A percentile compares a stretch with the other conserved stretches of the same genome.
These are phyloP conservation scores for Eumerus sabulonum DNA, from an alignment of 2,888 invertebrate genomes.

Conservation along the genomic window DNA sequence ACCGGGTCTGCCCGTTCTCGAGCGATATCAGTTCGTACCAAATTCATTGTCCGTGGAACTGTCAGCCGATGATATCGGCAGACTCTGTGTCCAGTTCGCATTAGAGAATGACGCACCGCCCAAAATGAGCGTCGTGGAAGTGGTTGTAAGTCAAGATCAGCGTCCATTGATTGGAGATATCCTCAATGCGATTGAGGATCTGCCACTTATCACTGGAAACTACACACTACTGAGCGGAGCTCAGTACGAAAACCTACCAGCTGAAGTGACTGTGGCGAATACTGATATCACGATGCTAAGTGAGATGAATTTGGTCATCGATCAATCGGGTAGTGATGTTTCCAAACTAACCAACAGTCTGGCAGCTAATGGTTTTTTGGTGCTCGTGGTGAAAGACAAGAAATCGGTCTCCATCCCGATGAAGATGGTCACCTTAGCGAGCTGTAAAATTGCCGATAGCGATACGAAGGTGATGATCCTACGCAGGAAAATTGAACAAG, in stretches of 20 bases:
- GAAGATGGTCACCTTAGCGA: conserved; percentile 16
- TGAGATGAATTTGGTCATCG: conserved; percentile 69
- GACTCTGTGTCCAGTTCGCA: conserved; percentile 83
- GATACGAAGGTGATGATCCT: conserved; percentile 13
- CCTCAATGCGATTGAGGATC: conserved; percentile 81
- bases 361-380: conserved; percentile 17
- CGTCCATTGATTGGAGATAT: conserved; percentile 80
- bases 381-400: conserved; percentile 1
- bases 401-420: conserved; percentile 1
- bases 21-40: conserved; percentile 86
- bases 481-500: background rate
- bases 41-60: conserved; percentile 77
- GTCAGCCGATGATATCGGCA: conserved; percentile 79
- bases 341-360: conserved; percentile 75
- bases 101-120: conserved; percentile 84
- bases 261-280: conserved; percentile 81
- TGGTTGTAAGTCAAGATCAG: conserved; percentile 77
- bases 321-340: conserved; percentile 53
- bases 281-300: conserved; percentile 79
- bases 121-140: conserved; percentile 82
- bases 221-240: conserved; percentile 79
- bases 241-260: conserved; percentile 71
- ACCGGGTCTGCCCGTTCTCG: conserved; percentile 86
- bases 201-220: conserved; percentile 84
- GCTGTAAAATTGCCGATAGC: conserved; percentile 9